Base-by-base conservation (phyloP, 2,113 vertebrate genomes). In the Pygathrix nemaeus region DNA sequence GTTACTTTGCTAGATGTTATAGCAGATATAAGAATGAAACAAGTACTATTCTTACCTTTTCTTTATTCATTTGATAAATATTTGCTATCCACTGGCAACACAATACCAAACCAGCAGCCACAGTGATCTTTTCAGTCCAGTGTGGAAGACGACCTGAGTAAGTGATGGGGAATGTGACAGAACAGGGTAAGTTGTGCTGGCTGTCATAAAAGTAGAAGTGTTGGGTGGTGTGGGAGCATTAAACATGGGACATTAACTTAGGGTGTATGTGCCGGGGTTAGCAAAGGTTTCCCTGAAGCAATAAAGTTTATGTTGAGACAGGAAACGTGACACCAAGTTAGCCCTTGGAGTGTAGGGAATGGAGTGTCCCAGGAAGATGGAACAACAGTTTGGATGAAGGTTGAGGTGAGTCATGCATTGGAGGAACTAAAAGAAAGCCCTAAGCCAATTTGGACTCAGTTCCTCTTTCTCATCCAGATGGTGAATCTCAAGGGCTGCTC, bases 11-110 rank as follows among this genome's bases (percentile, higher is more conserved):
- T 92, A 72, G 66, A 73, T 88, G 43, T 75, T 93, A 45, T 16
- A 82, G 70, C 43, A 93, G 55, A 55, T 86, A 50, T 25, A 95
- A 80, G 43, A 96, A 95, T 93, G 50, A 90, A 75, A 57, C 61
- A 94, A 92, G 52, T 20, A 8, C 0, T n/a, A 7, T n/a, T n/a
- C 27, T 83, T 81, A 18, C 25, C 32, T 97, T 61, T 64, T 94
- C 61, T 96, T 92, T 43, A 55, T 61, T 86, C 43, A 50, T 84
- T 68, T 85, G 76, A 94, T 72, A 82, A 85, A 75, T 1, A 80
- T 84, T 80, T 68, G 6, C 52, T 76, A 48, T 66, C 50, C 64
- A 48, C 20, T 80, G 61, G 86, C 59, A 84, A 79, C 93, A 59
- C 27, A 80, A 11, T 30, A 64, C 14, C 7, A 40, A 76, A 21